Percentiles rank a stretch among this genome's conserved stretches.
These are phyloP conservation scores for Alloplasta piceator DNA, from an alignment of 2,888 invertebrate species.

Conservation along the genomic window DNA sequence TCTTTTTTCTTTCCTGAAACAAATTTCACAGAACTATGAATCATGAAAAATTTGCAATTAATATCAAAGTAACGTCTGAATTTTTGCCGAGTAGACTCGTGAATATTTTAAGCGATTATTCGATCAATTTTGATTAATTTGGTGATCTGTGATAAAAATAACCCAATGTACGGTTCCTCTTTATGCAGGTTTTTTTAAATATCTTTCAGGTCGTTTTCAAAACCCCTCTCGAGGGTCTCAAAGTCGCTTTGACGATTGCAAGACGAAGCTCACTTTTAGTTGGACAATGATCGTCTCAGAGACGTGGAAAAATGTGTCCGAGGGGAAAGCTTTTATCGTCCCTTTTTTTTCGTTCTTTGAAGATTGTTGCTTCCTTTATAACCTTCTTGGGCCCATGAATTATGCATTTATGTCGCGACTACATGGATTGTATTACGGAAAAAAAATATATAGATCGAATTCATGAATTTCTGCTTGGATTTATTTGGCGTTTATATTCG, in stretches of 20 bases:
- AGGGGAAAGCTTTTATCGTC: neutral
- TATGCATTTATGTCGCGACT: constrained; percentile 12
- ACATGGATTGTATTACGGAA: constrained; percentile 10
- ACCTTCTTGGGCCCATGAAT: constrained; percentile 2
- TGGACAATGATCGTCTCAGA: constrained; percentile 25
- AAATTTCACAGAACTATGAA: constrained; percentile 13
- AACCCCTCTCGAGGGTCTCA: too few relatives aligned
- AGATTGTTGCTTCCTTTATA: constrained; percentile 12
- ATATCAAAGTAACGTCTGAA: too few relatives aligned
- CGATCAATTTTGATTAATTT: too few relatives aligned
- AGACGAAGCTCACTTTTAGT: constrained; percentile 13
- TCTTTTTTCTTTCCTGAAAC: constrained; percentile 69
- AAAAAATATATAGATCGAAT: neutral
- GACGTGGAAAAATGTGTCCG: neutral
- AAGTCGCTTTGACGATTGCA: too few relatives aligned
- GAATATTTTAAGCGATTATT: too few relatives aligned
- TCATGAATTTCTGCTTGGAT: neutral
- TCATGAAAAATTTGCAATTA: neutral
- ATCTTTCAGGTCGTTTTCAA: too few relatives aligned
- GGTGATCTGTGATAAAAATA: too few relatives aligned
- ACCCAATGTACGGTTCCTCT: too few relatives aligned
- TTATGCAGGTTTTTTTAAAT: too few relatives aligned
- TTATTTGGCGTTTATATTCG: constrained; percentile 6
- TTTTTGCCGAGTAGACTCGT: too few relatives aligned
- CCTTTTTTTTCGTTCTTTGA: neutral